These are phyloP conservation scores for Ia io DNA, from an alignment of 2,113 vertebrate genomes.

Conservation along the genomic window DNA sequence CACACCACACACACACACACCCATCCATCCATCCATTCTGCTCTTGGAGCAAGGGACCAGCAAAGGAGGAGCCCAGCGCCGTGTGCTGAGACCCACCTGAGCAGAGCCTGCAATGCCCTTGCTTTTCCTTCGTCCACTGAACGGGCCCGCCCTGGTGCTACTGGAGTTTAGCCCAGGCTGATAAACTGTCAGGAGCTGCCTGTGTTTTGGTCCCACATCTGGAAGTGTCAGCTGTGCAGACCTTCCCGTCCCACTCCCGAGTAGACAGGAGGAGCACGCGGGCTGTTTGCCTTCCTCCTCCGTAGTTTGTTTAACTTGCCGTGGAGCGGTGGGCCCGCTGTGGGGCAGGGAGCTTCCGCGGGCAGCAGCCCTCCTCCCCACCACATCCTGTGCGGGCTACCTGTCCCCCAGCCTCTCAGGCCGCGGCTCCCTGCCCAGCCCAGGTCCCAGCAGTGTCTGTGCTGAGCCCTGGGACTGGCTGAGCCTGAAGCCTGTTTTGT, in stretches of 20 bases:
- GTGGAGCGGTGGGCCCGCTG: not conserved
- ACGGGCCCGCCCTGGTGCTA: not conserved
- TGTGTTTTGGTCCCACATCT: conserved; percentile 67
- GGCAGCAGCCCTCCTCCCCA: not conserved
- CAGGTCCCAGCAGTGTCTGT: not conserved
- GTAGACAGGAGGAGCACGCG: not conserved
- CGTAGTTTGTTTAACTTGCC: conserved; percentile 58
- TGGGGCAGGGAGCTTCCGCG: not conserved
- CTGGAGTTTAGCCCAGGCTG: conserved; percentile 48
- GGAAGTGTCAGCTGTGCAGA: conserved; percentile 53
- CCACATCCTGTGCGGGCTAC: not conserved
- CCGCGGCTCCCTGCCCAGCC: not conserved
- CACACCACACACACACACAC: too few species aligned
- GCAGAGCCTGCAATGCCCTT: not conserved
- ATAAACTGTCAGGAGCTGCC: conserved; percentile 38
- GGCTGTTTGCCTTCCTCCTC: conserved; percentile 45
- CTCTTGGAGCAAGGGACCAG: not conserved
- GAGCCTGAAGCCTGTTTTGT: not conserved
- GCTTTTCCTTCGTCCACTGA: not conserved
- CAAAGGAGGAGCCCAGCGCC: not conserved
- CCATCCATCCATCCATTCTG: too few species aligned
- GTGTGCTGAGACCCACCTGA: not conserved
- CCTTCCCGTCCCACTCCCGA: not conserved
- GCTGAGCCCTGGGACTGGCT: not conserved
- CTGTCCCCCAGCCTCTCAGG: not conserved